phyloP scores from a whole-genome alignment of 2,797 vertebrate genomes.

The Eleutherodactylus coqui region DNA sequence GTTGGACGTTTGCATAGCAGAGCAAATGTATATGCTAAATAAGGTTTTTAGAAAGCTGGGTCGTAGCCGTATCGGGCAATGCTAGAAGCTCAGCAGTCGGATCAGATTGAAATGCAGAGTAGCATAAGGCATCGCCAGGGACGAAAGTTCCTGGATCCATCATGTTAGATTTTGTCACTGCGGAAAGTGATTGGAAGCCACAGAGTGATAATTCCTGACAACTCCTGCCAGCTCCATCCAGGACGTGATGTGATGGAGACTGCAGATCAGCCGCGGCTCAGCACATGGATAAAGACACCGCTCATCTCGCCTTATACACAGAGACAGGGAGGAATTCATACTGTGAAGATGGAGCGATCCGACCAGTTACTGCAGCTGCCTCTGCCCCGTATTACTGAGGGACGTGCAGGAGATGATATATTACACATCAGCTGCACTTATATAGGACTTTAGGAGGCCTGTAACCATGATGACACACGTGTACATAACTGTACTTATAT shows the following conservation, averaged over 20 bases:
- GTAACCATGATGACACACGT: background rate
- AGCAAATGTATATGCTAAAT: too few species aligned
- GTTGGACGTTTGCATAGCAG: background rate
- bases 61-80: background rate
- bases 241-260: background rate
- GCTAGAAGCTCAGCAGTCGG: background rate
- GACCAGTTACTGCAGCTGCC: background rate
- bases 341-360: background rate
- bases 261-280: background rate
- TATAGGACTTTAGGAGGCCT: background rate
- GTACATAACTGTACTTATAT: background rate
- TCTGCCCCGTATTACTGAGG: background rate
- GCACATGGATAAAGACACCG: constrained; percentile 17
- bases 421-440: background rate
- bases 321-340: background rate
- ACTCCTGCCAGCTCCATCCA: constrained; percentile 10
- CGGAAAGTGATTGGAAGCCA: background rate
- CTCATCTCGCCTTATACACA: background rate
- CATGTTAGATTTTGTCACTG: background rate
- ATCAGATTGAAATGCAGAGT: background rate
- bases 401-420: background rate
- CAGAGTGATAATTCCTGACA: constrained; percentile 26
- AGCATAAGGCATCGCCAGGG: background rate
- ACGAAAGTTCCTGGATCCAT: background rate
- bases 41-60: background rate